These are phyloP conservation scores for Panagrolaimus sp. DNA, from an alignment of 1,140 invertebrate species.

Conservation along the genomic window DNA sequence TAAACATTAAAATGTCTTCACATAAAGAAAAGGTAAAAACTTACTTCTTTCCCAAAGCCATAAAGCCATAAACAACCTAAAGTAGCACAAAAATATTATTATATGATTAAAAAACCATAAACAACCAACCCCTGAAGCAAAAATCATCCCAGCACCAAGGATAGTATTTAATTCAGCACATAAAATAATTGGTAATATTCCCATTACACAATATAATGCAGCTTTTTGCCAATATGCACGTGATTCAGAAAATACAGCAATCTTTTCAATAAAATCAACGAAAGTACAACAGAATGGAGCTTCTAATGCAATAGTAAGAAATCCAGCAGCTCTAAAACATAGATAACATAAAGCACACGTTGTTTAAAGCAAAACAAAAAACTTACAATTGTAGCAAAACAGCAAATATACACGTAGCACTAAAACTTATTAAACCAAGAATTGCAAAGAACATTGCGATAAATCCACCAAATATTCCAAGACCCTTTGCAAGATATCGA, in stretches of 20 bases:
- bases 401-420: constrained; percentile 70
- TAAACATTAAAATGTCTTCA: not conserved
- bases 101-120: too few relatives aligned
- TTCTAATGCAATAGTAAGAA: constrained; percentile 77
- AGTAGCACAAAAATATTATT: too few relatives aligned
- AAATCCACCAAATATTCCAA: constrained; percentile 76
- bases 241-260: constrained; percentile 73
- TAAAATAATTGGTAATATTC: constrained; percentile 67
- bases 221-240: constrained; percentile 83
- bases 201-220: constrained; percentile 68
- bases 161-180: constrained; percentile 71
- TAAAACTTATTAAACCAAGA: constrained; percentile 70
- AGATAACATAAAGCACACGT: too few relatives aligned
- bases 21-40: not conserved
- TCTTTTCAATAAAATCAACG: constrained; percentile 78
- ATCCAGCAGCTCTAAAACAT: constrained; percentile 71
- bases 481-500: constrained; percentile 73
- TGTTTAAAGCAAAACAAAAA: constrained; percentile 15
- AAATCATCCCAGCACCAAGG: constrained; percentile 79
- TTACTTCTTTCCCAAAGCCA: constrained; percentile 70
- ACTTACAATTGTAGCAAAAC: constrained; percentile 79
- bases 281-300: constrained; percentile 90
- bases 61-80: constrained; percentile 84
- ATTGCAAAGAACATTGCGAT: constrained; percentile 81
- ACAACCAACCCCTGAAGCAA: constrained; percentile 78